phyloP scores from a whole-genome alignment of 2,113 vertebrate genomes.

The Danionella cerebrum region DNA sequence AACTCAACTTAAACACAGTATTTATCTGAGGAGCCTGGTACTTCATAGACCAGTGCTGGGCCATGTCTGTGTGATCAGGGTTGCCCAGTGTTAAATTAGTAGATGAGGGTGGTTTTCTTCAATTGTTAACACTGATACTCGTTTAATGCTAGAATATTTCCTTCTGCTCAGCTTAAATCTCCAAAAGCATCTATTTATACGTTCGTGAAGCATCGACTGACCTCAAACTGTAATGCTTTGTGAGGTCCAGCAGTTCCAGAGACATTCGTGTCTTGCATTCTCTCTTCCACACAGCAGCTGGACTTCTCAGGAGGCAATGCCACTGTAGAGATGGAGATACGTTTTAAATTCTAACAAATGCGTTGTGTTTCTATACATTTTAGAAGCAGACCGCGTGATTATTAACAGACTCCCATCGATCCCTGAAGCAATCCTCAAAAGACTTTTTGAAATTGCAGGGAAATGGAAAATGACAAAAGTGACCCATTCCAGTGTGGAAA shows the following conservation, averaged over 20 bases:
- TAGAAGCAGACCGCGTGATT: too few species aligned
- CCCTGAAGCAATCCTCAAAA: too few species aligned
- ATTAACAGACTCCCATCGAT: too few species aligned
- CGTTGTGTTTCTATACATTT: background rate
- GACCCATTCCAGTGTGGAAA: background rate
- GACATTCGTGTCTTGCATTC: conserved; percentile 74
- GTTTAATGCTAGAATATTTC: too few species aligned
- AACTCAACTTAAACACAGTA: too few species aligned
- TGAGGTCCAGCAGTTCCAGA: conserved; percentile 71
- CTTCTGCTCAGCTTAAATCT: too few species aligned
- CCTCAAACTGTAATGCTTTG: conserved; percentile 96
- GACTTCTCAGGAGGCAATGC: conserved; percentile 92
- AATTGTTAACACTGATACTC: too few species aligned
- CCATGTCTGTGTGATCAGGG: too few species aligned
- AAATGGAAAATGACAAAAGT: background rate
- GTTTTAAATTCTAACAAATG: background rate
- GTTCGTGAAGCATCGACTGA: conserved; percentile 57
- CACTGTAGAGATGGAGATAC: conserved; percentile 60
- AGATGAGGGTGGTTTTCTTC: too few species aligned
- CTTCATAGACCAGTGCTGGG: too few species aligned
- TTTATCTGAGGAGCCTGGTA: too few species aligned
- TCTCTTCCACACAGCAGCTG: conserved; percentile 79
- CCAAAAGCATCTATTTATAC: background rate
- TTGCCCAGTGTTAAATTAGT: too few species aligned
- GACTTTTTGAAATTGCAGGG: background rate